A percentile compares a stretch with the other conserved stretches of the same genome.
Evolutionary conservation across 1,140 invertebrate genomes (phyloP).

Genomic region (Drosophila nigrodunni): DNA sequence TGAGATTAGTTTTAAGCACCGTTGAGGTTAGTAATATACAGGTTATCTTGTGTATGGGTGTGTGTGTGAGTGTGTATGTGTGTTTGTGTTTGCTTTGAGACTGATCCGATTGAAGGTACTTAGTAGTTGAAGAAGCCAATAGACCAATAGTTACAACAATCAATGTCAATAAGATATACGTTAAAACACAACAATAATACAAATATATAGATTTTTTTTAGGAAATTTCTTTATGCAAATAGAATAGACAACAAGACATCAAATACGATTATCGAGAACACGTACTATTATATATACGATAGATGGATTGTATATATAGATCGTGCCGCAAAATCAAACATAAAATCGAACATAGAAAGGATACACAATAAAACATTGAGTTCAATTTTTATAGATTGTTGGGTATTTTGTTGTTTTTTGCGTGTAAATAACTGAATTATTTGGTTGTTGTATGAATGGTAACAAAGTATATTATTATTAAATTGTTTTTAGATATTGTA

Average conservation of each 20-base stretch:
- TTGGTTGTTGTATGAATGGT: constrained; percentile 33
- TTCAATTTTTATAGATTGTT: constrained; percentile 59
- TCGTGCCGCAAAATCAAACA: constrained; percentile 52
- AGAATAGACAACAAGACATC: constrained; percentile 72
- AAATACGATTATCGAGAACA: constrained; percentile 57
- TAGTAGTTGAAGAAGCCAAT: constrained; percentile 57
- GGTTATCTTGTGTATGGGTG: constrained; percentile 31
- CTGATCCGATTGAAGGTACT: constrained; percentile 36
- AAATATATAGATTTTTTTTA: constrained; percentile 13
- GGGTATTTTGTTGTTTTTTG: constrained; percentile 3
- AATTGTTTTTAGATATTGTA: constrained; percentile 22
- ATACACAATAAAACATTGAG: constrained; percentile 61
- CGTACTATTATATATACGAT: constrained; percentile 51
- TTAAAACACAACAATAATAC: constrained; percentile 72
- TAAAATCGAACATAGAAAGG: constrained; percentile 56
- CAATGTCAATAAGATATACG: constrained; percentile 54
- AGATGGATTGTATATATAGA: constrained; percentile 62
- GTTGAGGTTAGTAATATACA: constrained; percentile 28
- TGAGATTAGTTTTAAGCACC: constrained; percentile 27
- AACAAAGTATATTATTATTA: no score
- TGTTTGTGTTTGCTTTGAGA: constrained; percentile 26
- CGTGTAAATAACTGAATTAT: constrained; percentile 54
- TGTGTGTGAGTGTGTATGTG: constrained; percentile 42
- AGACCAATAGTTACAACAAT: constrained; percentile 71
- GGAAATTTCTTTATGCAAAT: constrained; percentile 63